These are phyloP conservation scores for Gandaritis pyraliata DNA, from an alignment of 2,888 invertebrate species.

Conservation along the genomic window DNA sequence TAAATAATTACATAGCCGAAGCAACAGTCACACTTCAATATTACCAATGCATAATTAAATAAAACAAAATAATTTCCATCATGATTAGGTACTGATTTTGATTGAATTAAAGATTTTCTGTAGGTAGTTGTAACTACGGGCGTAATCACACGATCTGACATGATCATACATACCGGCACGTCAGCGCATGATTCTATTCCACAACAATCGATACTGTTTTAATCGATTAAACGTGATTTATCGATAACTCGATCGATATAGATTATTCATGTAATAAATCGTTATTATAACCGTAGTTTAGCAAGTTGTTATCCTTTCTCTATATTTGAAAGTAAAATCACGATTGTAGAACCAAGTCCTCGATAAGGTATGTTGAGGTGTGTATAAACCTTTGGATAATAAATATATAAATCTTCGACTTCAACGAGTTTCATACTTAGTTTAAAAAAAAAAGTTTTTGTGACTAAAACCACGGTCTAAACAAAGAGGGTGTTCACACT, in stretches of 20 bases:
- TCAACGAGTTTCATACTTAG: not conserved
- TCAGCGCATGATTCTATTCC: constrained; percentile 43
- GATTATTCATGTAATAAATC: constrained; percentile 8
- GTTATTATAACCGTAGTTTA: constrained; percentile 7
- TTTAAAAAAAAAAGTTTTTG: not conserved
- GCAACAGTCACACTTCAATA: no score
- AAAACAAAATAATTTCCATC: no score
- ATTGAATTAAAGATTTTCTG: constrained; percentile 8
- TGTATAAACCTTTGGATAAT: no score
- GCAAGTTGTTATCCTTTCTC: not conserved
- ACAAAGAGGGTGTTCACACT: not conserved
- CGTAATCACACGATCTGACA: constrained; percentile 15
- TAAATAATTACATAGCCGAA: no score
- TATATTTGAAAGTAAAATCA: constrained; percentile 1
- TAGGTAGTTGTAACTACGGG: no score
- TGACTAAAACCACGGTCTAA: not conserved
- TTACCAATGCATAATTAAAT: no score
- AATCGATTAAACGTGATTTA: constrained; percentile 37
- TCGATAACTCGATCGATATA: constrained; percentile 16
- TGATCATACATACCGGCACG: constrained; percentile 41
- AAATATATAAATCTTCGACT: not conserved
- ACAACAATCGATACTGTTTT: constrained; percentile 41
- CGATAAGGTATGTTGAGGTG: not conserved
- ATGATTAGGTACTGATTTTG: no score
- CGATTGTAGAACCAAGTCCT: not conserved